Conservation (phyloP, 23 tunicate genomes). For the Oikopleura vanhoeffeni region DNA sequence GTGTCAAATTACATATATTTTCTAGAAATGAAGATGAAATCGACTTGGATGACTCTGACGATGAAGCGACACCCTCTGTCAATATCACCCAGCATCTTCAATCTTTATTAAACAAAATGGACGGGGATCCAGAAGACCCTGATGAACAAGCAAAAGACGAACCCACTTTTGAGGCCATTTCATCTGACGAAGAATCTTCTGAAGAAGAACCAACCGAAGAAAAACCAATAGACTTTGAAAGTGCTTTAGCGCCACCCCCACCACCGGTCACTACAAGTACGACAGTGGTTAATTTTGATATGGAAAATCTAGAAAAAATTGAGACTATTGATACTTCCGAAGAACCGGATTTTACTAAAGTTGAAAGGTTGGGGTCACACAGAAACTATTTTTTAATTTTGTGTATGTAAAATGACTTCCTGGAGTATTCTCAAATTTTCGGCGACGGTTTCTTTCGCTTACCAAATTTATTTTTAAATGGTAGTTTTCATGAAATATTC, state of each 20-base stretch:
- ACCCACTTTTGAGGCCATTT: not conserved
- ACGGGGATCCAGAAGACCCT: not conserved
- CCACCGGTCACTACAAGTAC: not conserved
- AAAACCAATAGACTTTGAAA: not conserved
- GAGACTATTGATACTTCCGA: not conserved
- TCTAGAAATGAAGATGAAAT: slow-evolving; percentile 12
- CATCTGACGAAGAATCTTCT: not conserved
- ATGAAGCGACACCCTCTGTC: not conserved
- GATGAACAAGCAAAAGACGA: not conserved
- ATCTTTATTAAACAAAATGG: not conserved
- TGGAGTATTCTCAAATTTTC: too few relatives aligned
- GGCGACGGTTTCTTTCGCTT: too few relatives aligned
- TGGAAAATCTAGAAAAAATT: not conserved
- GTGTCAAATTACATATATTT: too few relatives aligned
- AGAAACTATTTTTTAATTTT: too few relatives aligned
- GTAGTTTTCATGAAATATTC: too few relatives aligned
- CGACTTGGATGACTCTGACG: slow-evolving; percentile 10
- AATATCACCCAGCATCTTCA: not conserved
- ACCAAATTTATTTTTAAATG: too few relatives aligned
- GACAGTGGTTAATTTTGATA: too few relatives aligned
- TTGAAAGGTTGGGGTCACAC: too few relatives aligned
- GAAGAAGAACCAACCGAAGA: not conserved
- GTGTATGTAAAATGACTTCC: too few relatives aligned
- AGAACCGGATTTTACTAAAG: not conserved
- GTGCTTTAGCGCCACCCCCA: not conserved